Conservation (phyloP, 2,888 invertebrate species). For the Blomia tropicalis region DNA sequence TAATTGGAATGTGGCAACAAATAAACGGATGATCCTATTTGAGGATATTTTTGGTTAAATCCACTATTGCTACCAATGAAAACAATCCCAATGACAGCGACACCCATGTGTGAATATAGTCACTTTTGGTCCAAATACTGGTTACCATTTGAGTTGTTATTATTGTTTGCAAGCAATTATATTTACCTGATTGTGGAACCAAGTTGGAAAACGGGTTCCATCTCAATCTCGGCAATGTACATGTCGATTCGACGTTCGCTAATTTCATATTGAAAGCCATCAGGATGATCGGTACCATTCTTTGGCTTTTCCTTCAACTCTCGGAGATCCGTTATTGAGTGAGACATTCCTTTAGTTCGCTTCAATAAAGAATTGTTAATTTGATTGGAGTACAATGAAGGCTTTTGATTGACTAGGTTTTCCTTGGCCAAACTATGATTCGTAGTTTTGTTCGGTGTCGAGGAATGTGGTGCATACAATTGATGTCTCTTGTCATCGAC, state of each 20-base stretch:
- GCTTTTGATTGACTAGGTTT: neutral
- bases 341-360: constrained; percentile 18
- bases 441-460: neutral
- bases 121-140: neutral
- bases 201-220: constrained; percentile 28
- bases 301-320: constrained; percentile 17
- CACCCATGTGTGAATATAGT: constrained; percentile 16
- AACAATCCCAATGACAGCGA: constrained; percentile 14
- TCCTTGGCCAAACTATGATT: neutral
- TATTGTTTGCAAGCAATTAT: neutral
- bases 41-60: too few species aligned
- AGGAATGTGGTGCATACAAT: too few species aligned
- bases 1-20: too few species aligned
- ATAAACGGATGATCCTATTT: too few species aligned
- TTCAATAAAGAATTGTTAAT: neutral
- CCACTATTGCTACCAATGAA: neutral
- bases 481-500: constrained; percentile 4
- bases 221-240: constrained; percentile 30
- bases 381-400: neutral
- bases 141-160: neutral
- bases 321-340: constrained; percentile 22
- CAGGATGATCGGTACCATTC: constrained; percentile 11
- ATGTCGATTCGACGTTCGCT: constrained; percentile 27
- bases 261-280: constrained; percentile 22
- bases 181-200: constrained; percentile 29